Conservation (phyloP, 2,113 vertebrate genomes). For the Erpornis zantholeuca region DNA sequence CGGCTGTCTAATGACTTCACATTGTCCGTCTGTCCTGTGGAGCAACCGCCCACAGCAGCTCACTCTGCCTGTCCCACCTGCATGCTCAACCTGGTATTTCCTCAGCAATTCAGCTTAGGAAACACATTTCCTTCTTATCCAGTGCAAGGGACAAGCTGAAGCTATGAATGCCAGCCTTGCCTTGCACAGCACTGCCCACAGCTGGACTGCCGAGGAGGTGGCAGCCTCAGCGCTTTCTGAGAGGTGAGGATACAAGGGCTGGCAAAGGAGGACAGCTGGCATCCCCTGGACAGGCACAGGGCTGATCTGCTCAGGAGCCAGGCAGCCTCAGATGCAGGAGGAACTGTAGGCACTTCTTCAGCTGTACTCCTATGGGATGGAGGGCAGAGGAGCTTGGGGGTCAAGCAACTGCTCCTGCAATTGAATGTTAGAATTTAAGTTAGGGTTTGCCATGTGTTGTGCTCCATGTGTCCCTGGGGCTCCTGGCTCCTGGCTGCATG, state of each 20-base stretch:
- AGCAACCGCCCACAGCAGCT: fast-evolving
- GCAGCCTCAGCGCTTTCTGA: background rate
- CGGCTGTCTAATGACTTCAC: slow-evolving; percentile 34
- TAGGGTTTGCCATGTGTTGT: background rate
- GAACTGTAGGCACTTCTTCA: background rate
- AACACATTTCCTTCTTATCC: background rate
- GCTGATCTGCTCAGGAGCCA: background rate
- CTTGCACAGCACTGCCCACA: background rate
- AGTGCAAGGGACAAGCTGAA: background rate
- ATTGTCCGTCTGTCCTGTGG: background rate
- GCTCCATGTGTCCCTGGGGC: background rate
- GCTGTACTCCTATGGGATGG: background rate
- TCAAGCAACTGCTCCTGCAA: background rate
- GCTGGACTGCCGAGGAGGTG: background rate
- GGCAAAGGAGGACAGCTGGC: background rate
- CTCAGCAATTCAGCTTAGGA: background rate
- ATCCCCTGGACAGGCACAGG: background rate
- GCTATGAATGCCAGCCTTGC: background rate
- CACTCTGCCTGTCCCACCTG: background rate
- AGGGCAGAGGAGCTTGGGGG: background rate
- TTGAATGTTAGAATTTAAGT: background rate
- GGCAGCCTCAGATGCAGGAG: background rate
- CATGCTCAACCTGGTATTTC: fast-evolving
- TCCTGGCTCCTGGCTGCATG: background rate
- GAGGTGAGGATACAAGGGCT: background rate